These are phyloP conservation scores for Ochotona princeps DNA, from an alignment of 2,113 vertebrate genomes.

Conservation along the genomic window DNA sequence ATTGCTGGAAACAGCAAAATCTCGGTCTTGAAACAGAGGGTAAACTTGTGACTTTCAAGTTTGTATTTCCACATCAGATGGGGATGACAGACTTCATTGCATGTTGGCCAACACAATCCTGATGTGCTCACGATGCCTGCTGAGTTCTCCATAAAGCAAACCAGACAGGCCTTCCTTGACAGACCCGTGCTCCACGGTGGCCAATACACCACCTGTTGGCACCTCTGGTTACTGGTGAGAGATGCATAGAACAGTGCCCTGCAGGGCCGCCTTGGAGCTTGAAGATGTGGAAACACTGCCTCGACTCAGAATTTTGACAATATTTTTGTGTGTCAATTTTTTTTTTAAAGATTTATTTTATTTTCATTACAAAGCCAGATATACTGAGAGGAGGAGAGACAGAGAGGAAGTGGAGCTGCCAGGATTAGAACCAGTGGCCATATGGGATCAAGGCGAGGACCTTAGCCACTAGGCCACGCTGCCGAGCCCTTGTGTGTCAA, in stretches of 20 bases:
- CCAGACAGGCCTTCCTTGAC: background rate
- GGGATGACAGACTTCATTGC: background rate
- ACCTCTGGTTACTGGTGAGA: background rate
- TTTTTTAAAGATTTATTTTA: no score
- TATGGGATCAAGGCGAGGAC: no score
- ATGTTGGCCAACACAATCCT: background rate
- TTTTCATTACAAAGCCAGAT: no score
- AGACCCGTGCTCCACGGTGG: background rate
- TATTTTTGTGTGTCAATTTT: background rate
- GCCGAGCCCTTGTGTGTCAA: background rate
- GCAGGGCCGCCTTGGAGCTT: background rate
- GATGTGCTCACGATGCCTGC: background rate
- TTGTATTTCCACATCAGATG: background rate
- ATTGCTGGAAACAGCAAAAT: background rate
- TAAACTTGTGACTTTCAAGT: background rate
- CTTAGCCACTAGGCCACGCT: no score
- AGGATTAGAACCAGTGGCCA: no score
- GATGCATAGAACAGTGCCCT: background rate
- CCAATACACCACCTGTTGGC: background rate
- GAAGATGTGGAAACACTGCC: background rate
- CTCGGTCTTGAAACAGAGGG: background rate
- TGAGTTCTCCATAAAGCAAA: background rate
- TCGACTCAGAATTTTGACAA: background rate
- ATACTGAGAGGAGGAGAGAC: no score
- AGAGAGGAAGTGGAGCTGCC: no score